Percentiles rank a stretch among this genome's conserved stretches.
These are phyloP conservation scores for Cephalopachus bancanus DNA, from an alignment of 2,797 vertebrate genomes.

Conservation along the genomic window DNA sequence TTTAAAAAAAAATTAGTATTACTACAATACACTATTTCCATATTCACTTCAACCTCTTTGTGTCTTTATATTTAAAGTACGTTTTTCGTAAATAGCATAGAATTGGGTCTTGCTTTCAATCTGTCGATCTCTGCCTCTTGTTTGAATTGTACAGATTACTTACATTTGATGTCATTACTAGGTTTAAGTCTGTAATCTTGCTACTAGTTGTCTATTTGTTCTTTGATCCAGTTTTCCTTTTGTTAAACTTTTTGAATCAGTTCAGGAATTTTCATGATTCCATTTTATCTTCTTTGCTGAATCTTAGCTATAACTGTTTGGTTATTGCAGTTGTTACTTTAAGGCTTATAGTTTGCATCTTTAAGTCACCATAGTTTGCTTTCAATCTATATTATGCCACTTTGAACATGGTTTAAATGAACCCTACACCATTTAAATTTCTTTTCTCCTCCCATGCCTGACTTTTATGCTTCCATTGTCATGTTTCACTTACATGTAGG, in stretches of 20 bases:
- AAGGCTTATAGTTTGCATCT: neutral
- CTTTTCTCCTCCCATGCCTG: neutral
- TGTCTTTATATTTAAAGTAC: neutral
- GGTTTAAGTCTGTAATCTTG: neutral
- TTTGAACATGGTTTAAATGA: neutral
- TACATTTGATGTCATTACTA: neutral
- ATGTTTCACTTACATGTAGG: neutral
- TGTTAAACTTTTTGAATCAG: neutral
- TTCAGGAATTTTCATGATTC: constrained; percentile 7
- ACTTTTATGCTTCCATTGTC: neutral
- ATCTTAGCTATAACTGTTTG: neutral
- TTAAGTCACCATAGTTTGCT: neutral
- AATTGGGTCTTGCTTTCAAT: neutral
- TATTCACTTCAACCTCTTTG: neutral
- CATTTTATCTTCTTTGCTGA: neutral
- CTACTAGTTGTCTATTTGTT: neutral
- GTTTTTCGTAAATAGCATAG: neutral
- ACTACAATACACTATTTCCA: neutral
- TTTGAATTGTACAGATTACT: neutral
- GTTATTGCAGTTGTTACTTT: neutral
- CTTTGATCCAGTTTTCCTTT: neutral
- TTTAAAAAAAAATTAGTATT: neutral
- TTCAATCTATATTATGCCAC: neutral
- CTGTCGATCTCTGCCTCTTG: neutral
- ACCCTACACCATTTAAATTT: neutral